Conservation (phyloP, 2,888 invertebrate species). For the Synergus japonicus region DNA sequence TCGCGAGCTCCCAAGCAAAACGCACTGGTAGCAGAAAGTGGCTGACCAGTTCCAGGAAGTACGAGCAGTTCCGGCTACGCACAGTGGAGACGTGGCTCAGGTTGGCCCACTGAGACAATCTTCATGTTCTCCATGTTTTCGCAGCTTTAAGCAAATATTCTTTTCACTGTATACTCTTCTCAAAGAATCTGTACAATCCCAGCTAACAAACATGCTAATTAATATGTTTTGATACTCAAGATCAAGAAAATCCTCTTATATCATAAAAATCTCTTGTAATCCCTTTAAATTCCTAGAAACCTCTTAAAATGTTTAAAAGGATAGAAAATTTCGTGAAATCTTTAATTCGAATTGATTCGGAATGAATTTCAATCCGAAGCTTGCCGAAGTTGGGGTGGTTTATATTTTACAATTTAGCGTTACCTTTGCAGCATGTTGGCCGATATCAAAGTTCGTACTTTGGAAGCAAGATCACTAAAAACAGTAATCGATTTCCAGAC, state of each 20-base stretch:
- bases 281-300: too few species aligned
- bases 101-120: conserved; percentile 61
- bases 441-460: not conserved
- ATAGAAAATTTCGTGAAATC: too few species aligned
- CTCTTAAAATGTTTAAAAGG: too few species aligned
- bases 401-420: not conserved
- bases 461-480: not conserved
- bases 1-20: conserved; percentile 67
- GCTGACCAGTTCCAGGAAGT: conserved; percentile 69
- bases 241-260: not conserved
- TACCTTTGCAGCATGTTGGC: not conserved
- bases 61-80: conserved; percentile 71
- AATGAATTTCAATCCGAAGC: too few species aligned
- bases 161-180: not conserved
- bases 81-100: conserved; percentile 51
- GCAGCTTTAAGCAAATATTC: conserved; percentile 37
- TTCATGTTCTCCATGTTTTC: conserved; percentile 52
- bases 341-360: too few species aligned
- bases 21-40: conserved; percentile 67
- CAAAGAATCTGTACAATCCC: not conserved
- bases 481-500: conserved; percentile 30
- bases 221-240: not conserved
- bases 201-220: not conserved
- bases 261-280: too few species aligned
- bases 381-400: too few species aligned